Percentiles rank a stretch among this genome's conserved stretches.
These are phyloP conservation scores for Papilio polyxenes DNA, from an alignment of 1,140 invertebrate species.

Conservation along the genomic window DNA sequence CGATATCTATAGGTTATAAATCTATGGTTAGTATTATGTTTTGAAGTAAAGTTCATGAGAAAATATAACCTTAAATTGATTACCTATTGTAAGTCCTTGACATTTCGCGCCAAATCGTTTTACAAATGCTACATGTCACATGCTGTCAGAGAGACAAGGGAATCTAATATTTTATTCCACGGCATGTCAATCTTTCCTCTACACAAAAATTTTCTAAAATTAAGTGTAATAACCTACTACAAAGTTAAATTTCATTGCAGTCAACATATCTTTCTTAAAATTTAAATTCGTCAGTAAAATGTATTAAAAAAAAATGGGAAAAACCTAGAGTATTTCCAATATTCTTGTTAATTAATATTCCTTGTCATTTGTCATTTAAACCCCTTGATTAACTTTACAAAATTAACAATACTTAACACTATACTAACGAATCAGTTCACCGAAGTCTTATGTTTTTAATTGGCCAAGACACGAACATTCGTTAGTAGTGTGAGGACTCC, in stretches of 20 bases:
- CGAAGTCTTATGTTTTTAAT: neutral
- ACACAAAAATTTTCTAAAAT: neutral
- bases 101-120: conserved; percentile 22
- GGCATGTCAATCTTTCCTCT: neutral
- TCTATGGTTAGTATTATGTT: no score
- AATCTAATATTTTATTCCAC: conserved; percentile 21
- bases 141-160: neutral
- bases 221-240: neutral
- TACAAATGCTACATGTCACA: neutral
- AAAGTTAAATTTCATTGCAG: no score
- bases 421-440: neutral
- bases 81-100: conserved; percentile 7
- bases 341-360: no score
- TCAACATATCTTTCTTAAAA: no score
- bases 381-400: neutral
- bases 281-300: no score
- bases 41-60: neutral
- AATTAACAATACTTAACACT: neutral
- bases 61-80: conserved; percentile 11
- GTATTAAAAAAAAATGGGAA: no score
- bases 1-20: no score
- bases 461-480: neutral
- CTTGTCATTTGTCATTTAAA: neutral
- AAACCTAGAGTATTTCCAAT: neutral
- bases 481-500: neutral